Conservation (phyloP, 2,888 invertebrate genomes). For the Conops quadrifasciatus region DNA sequence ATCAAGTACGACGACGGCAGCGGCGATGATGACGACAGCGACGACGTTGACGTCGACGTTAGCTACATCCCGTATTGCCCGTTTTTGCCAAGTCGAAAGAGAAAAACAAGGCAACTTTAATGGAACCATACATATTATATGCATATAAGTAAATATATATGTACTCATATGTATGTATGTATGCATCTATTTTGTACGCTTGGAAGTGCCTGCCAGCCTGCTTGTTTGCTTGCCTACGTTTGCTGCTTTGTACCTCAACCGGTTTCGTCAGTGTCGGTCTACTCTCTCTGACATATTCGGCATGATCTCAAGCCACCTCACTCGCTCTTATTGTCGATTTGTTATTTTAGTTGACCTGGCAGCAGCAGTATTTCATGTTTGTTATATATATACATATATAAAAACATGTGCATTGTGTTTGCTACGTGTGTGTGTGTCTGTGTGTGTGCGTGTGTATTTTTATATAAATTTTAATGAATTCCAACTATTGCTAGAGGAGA, state of each 20-base stretch:
- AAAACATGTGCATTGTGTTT: background rate
- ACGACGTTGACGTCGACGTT: background rate
- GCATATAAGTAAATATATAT: background rate
- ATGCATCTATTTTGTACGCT: background rate
- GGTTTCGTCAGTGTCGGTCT: background rate
- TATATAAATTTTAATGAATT: conserved; percentile 28
- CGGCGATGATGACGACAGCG: background rate
- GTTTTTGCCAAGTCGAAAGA: conserved; percentile 1
- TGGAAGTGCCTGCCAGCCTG: too few relatives aligned
- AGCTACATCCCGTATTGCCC: conserved; percentile 10
- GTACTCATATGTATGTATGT: background rate
- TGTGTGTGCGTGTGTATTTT: conserved; percentile 7
- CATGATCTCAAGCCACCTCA: background rate
- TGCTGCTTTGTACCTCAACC: background rate
- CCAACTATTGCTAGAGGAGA: conserved; percentile 24
- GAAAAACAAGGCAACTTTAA: background rate
- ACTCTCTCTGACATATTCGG: background rate
- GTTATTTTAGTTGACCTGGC: background rate
- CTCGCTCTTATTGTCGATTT: background rate
- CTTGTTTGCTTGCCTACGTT: too few relatives aligned
- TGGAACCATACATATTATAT: background rate
- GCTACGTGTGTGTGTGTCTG: conserved; percentile 6
- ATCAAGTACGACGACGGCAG: background rate
- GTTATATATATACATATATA: background rate
- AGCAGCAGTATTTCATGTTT: background rate